Evolutionary conservation across 2,797 vertebrate genomes (phyloP), one percentile per base, ranked within the genome.

Genomic region (Phrynocephalus guinanensis): DNA sequence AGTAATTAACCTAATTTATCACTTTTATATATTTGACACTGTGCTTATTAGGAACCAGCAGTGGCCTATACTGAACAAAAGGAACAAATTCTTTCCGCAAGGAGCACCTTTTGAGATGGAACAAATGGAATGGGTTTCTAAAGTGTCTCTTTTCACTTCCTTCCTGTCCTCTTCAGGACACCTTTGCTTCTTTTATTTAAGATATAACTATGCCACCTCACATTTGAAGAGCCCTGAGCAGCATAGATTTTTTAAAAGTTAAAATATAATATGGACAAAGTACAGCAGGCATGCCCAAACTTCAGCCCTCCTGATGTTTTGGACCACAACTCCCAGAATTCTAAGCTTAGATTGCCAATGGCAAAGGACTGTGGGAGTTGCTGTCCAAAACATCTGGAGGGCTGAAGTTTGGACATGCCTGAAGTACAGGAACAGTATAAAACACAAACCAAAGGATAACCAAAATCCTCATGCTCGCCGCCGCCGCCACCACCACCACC

Each of bases 1-100:
- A 68, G 24, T 93, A 95, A 96, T 86, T 95, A 94, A 73, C 76
- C 67, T 86, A 79, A 92, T 95, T 91, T 84, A 91, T 96, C 94
- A 95, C 50, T 86, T 3, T 18, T 83, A 90, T 44, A 84, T 88
- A 88, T 70, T 73, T 86, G 88, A 82, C 67, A 18, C 26, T 84
- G 26, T 66, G 81, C 56, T 85, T 92, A 0, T 7, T 56, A 76
- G 28, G 88, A 79, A 88, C 88, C 84, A 33, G 63, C 2, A 1
- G 71, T 86, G 33, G 24, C 15, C 8, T n/a, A 44, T 15, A 28
- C 15, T 28, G 52, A 0, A 16, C 71, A 88, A 63, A 86, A 77
- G 20, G 52, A 80, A 84, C 88, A 83, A n/a, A 10, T 68, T 86
- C 0, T 2, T n/a, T 20, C 50, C n/a, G 71, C 6, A 85, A 2